Percentiles rank a stretch among this genome's conserved stretches.
phyloP scores from a whole-genome alignment of 2,797 vertebrate species.

The Arrhamphus sclerolepis region DNA sequence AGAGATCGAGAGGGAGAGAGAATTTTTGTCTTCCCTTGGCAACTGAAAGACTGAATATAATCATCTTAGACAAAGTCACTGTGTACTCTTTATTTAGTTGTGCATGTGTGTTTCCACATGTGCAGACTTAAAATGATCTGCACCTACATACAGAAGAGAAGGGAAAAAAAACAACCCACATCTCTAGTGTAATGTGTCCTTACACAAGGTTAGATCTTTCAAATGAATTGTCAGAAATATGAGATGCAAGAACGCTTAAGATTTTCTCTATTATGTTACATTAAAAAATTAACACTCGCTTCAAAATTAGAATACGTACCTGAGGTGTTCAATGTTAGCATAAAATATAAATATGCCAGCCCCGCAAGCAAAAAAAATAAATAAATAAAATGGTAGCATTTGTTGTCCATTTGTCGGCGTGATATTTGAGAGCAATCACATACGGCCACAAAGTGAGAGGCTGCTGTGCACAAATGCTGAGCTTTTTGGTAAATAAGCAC shows the following conservation, averaged over 20 bases:
- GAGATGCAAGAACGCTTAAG: no score
- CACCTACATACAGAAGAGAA: constrained; percentile 8
- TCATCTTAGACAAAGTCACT: constrained; percentile 48
- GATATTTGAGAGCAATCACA: constrained; percentile 14
- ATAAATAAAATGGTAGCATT: neutral
- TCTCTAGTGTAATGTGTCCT: no score
- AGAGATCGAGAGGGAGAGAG: constrained; percentile 37
- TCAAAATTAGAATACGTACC: no score
- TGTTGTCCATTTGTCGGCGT: constrained; percentile 6
- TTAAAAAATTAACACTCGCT: no score
- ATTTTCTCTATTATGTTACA: no score
- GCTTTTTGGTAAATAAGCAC: constrained; percentile 24
- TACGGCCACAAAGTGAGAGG: constrained; percentile 32
- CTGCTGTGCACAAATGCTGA: constrained; percentile 26
- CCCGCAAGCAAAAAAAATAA: constrained; percentile 6
- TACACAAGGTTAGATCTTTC: no score
- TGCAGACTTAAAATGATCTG: constrained; percentile 18
- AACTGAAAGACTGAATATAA: constrained; percentile 57
- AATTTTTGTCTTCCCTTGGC: constrained; percentile 36
- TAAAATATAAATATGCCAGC: no score
- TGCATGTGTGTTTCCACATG: constrained; percentile 25
- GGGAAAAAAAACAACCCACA: neutral
- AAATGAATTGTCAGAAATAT: no score
- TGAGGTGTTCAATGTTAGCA: neutral
- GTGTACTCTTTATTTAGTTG: constrained; percentile 26